phyloP scores from a whole-genome alignment of 2,888 invertebrate species.

The Tubulanus polymorphus region DNA sequence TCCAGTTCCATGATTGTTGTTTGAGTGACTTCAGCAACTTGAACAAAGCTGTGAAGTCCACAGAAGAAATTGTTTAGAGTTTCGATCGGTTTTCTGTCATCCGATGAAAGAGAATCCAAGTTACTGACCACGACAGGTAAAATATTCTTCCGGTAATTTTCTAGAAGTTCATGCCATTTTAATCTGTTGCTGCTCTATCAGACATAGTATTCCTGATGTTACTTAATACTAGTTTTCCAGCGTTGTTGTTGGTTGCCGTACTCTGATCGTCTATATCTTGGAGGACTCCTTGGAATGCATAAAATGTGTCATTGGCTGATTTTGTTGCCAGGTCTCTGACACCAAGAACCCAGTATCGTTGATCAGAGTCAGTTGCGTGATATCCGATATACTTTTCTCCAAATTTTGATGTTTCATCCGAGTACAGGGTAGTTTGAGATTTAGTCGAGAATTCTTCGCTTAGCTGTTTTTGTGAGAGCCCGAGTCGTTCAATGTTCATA shows the following conservation, averaged over 20 bases:
- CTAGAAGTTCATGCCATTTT: constrained; percentile 11
- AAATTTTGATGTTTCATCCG: constrained; percentile 19
- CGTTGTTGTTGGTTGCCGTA: not conserved
- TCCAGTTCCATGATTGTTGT: not conserved
- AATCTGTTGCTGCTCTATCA: constrained; percentile 16
- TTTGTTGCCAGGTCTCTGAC: constrained; percentile 20
- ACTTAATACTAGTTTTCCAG: constrained; percentile 10
- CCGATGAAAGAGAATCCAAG: constrained; percentile 10
- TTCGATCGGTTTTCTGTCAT: constrained; percentile 2
- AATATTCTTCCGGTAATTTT: constrained; percentile 11
- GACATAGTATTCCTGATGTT: constrained; percentile 15
- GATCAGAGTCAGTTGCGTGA: constrained; percentile 18
- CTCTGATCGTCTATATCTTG: constrained; percentile 7
- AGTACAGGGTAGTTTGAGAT: constrained; percentile 14
- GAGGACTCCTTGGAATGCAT: constrained; percentile 11
- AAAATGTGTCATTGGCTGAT: constrained; percentile 14
- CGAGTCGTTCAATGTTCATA: constrained; percentile 18
- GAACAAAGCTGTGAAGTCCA: constrained; percentile 14
- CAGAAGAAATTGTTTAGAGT: constrained; percentile 18
- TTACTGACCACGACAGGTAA: constrained; percentile 12
- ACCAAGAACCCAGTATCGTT: constrained; percentile 16
- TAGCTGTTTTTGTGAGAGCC: constrained; percentile 17
- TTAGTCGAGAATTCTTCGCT: constrained; percentile 15
- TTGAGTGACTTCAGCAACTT: constrained; percentile 12
- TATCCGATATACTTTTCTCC: constrained; percentile 20